Base-by-base conservation (phyloP, 2,888 invertebrate genomes). In the Ryuthela nishihirai region DNA sequence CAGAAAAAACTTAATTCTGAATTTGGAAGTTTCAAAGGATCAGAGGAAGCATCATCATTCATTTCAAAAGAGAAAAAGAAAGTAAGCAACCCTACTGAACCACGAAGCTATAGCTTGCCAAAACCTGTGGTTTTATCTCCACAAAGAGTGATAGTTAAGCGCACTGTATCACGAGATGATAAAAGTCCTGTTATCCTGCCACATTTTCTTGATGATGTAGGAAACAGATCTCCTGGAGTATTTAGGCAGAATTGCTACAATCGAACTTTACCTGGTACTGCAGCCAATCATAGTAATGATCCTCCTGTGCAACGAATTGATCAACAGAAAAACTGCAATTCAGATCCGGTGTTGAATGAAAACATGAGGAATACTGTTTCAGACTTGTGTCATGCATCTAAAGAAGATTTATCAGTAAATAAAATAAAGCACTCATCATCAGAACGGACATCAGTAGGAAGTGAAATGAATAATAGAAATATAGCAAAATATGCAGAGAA, bases 111-210 rank as follows among this genome's bases (percentile, higher is more conserved):
- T 35, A 59, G 52, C 35, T 40, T 61, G 10, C 61, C 61, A 21
- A 55, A 52, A 35, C 61, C 61, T 35, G 61, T 61, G 10, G 50
- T 61, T 20, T 17, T 61, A 5, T 47, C 54, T 2, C 61, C 61
- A 2, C 39, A 43, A 25, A 32, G 46, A 32, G 52, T 61, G 9
- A 34, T 39, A 12, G 29, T 47, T 12, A 48, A 45, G 12, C 20
- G 24, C 3, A 36, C 24, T 25, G 18, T 18, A 12, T 23, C 41
- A 12, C n/a, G n/a, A 25, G 12, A 17, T 6, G 7, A 10, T 12
- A 10, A 12, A 26, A 5, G 12, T 2, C 6, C 24, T 5, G 2
- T 18, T n/a, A 12, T 17, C 4, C 12, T 18, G 9, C 17, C 36
- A 2, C 2, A 43, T 15, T 29, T 32, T 15, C n/a, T 20, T 15